Conservation (phyloP, 2,797 vertebrate genomes). For the Premnoplex brunnescens region DNA sequence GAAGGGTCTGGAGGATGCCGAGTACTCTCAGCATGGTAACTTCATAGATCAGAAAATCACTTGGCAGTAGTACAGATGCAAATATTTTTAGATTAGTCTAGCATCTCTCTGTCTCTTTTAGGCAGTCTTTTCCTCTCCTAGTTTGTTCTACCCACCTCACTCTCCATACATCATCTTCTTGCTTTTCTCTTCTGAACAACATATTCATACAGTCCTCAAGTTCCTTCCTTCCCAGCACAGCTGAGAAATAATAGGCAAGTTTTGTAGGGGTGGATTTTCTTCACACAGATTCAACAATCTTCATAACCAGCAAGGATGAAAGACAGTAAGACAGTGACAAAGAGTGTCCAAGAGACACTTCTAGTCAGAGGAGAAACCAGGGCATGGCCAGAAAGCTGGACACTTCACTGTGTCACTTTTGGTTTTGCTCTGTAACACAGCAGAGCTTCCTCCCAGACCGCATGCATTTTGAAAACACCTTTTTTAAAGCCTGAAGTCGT, state of each 20-base stretch:
- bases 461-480: background rate
- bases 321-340: background rate
- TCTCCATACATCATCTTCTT: background rate
- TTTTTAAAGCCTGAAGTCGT: background rate
- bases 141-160: background rate
- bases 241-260: background rate
- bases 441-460: background rate
- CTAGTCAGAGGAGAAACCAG: background rate
- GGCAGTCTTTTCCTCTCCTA: background rate
- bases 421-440: background rate
- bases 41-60: conserved; percentile 3
- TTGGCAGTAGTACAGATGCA: background rate
- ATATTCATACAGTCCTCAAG: background rate
- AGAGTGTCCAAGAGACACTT: background rate
- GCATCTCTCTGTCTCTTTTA: background rate
- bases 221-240: background rate
- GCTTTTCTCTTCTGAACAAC: background rate
- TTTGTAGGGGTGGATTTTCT: background rate
- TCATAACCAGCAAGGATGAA: background rate
- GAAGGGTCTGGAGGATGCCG: background rate
- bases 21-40: background rate
- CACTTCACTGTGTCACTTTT: background rate
- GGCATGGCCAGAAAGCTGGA: background rate
- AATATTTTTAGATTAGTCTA: background rate
- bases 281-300: background rate